phyloP scores from a whole-genome alignment of 1,140 invertebrate species.

The Myzus persicae region DNA sequence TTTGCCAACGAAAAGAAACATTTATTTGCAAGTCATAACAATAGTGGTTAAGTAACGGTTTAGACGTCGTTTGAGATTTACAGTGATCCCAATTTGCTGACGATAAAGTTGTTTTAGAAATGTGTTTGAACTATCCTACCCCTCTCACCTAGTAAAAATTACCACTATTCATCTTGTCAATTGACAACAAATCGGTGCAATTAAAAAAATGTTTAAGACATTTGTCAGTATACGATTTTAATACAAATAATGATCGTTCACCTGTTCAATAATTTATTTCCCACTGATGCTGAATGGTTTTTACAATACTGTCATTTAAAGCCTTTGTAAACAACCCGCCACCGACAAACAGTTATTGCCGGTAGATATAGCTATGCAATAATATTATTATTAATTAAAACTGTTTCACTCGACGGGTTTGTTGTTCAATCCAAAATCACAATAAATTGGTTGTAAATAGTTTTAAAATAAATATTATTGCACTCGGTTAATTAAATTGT shows the following conservation, averaged over 20 bases:
- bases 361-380: background rate
- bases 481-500: too few relatives aligned
- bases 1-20: background rate
- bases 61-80: background rate
- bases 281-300: background rate
- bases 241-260: background rate
- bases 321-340: background rate
- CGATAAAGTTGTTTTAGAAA: background rate
- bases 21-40: conserved; percentile 1
- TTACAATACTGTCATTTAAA: background rate
- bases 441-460: background rate
- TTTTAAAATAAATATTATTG: background rate
- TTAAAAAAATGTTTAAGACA: background rate
- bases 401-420: background rate
- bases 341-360: too few relatives aligned
- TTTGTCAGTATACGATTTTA: background rate
- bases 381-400: conserved; percentile 14
- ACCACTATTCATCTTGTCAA: too few relatives aligned
- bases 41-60: background rate
- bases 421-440: background rate
- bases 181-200: too few relatives aligned
- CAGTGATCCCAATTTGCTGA: background rate
- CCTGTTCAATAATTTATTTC: accelerated
- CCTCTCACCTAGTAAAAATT: background rate
- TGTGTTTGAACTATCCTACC: background rate